Base-by-base conservation (phyloP, 2,888 invertebrate genomes). In the Barypeithes pellucidus region DNA sequence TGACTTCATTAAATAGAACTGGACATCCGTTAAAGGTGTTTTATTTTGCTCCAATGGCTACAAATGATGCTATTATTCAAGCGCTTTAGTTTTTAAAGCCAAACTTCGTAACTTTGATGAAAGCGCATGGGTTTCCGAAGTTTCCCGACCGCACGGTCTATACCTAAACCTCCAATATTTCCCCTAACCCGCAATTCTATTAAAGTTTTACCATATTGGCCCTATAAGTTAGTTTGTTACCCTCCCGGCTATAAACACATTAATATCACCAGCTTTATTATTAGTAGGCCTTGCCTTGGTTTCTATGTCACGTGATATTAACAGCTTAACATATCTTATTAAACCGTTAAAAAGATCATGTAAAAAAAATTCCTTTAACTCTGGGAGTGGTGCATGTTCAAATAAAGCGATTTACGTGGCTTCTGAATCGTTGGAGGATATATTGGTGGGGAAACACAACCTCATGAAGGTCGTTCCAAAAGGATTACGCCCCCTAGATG, bases 121-220 rank as follows among this genome's bases (percentile, higher is more conserved):
- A 9, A 47, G 20, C 18, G 18, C 20, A 47, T 47, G 20, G 47
- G 50, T n/a, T 50, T 24, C 22, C 24, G 7, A 50, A 50, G 50
- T 50, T 50, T 24, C 24, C 24, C 12, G 24, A 50, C 50, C 50
- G 5, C 50, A 22, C n/a, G 8, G 50, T 24, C 50, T 22, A n/a
- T 20, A 24, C 50, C 50, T 50, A 22, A 50, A 50, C 50, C 50
- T 50, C 20, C 22, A n/a, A 50, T 50, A 50, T 50, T 24, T 50
- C 43, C 60, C 43, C 47, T 3, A 43, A 62, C 24, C 24, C 62
- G 33, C n/a, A 62, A 62, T 62, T 33, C 62, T 45, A 33, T 62
- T 47, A 62, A 62, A 62, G 45, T 62, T 62, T 62, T 62, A 62
- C 45, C 62, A 45, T 62, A 62, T 62, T 47, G 62, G n/a, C 29